phyloP scores from a whole-genome alignment of 2,888 invertebrate species.

The Drosophila kambysellisi region DNA sequence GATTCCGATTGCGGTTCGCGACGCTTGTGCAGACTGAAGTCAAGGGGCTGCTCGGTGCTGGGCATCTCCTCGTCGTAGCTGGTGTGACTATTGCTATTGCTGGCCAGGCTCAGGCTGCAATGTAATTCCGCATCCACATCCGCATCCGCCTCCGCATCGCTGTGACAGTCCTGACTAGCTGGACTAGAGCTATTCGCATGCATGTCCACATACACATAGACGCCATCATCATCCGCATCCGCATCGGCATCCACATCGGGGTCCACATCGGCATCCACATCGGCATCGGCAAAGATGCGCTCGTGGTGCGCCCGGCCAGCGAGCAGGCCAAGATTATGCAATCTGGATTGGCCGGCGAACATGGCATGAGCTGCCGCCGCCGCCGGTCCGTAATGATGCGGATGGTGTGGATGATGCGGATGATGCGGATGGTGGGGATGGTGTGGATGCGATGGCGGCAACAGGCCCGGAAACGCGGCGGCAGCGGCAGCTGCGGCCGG shows the following conservation, averaged over 20 bases:
- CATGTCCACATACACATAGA: slow-evolving; percentile 76
- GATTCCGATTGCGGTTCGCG: slow-evolving; percentile 23
- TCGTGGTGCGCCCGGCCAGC: slow-evolving; percentile 69
- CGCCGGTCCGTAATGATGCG: slow-evolving; percentile 55
- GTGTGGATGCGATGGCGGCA: slow-evolving; percentile 62
- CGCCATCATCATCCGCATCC: slow-evolving; percentile 74
- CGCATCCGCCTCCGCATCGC: slow-evolving; percentile 76
- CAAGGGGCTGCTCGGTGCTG: slow-evolving; percentile 81
- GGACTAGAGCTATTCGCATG: slow-evolving; percentile 75
- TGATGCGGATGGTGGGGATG: slow-evolving; percentile 43
- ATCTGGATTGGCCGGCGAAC: slow-evolving; percentile 63
- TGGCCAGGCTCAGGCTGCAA: slow-evolving; percentile 61
- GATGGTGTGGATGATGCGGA: slow-evolving; percentile 38
- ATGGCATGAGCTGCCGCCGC: slow-evolving; percentile 62
- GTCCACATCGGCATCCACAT: slow-evolving; percentile 60
- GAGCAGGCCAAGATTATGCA: slow-evolving; percentile 62
- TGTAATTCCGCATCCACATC: slow-evolving; percentile 64
- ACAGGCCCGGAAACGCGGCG: slow-evolving; percentile 87
- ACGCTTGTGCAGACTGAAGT: slow-evolving; percentile 83
- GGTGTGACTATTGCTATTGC: slow-evolving; percentile 48
- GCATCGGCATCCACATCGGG: slow-evolving; percentile 75
- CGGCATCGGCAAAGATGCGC: slow-evolving; percentile 47
- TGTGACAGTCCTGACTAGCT: slow-evolving; percentile 79
- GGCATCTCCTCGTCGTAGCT: slow-evolving; percentile 56
- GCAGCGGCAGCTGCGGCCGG: slow-evolving; percentile 86